Evolutionary conservation across 2,888 invertebrate species (phyloP).

Genomic region (Tubulanus polymorphus): DNA sequence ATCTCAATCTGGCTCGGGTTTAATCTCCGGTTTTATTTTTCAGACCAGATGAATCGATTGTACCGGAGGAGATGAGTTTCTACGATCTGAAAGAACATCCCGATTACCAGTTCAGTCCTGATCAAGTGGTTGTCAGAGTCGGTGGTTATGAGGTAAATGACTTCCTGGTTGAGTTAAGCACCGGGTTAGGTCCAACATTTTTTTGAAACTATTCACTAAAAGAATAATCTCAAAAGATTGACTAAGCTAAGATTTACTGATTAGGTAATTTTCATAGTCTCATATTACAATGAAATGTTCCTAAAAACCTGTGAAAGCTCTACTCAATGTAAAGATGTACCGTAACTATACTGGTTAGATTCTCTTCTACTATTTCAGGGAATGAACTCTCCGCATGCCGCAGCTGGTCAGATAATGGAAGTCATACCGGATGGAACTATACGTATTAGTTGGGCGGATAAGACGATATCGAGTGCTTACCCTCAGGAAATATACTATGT

Average conservation of each 20-base stretch:
- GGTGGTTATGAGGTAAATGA: slow-evolving; percentile 36
- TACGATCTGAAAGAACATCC: slow-evolving; percentile 94
- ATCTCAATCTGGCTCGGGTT: too few relatives aligned
- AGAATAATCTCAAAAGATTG: too few relatives aligned
- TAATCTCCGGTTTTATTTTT: too few relatives aligned
- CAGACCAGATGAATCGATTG: slow-evolving; percentile 65
- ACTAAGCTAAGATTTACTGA: too few relatives aligned
- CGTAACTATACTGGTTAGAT: too few relatives aligned
- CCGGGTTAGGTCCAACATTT: too few relatives aligned
- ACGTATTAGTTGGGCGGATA: slow-evolving; percentile 90
- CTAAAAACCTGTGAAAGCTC: too few relatives aligned
- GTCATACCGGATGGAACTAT: slow-evolving; percentile 77
- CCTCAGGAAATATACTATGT: slow-evolving; percentile 78
- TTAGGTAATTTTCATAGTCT: too few relatives aligned
- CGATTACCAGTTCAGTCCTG: slow-evolving; percentile 88
- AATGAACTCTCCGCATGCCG: slow-evolving; percentile 49
- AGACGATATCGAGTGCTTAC: slow-evolving; percentile 81
- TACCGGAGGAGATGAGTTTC: slow-evolving; percentile 82
- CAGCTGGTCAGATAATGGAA: slow-evolving; percentile 82
- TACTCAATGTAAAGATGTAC: too few relatives aligned
- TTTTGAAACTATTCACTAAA: too few relatives aligned
- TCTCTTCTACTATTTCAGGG: not conserved
- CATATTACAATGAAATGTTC: too few relatives aligned
- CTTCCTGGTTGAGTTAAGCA: too few relatives aligned
- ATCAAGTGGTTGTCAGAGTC: slow-evolving; percentile 68